A percentile compares a stretch with the other conserved stretches of the same genome.
phyloP scores from a whole-genome alignment of 2,797 vertebrate genomes.

The Onychomys leucogaster region DNA sequence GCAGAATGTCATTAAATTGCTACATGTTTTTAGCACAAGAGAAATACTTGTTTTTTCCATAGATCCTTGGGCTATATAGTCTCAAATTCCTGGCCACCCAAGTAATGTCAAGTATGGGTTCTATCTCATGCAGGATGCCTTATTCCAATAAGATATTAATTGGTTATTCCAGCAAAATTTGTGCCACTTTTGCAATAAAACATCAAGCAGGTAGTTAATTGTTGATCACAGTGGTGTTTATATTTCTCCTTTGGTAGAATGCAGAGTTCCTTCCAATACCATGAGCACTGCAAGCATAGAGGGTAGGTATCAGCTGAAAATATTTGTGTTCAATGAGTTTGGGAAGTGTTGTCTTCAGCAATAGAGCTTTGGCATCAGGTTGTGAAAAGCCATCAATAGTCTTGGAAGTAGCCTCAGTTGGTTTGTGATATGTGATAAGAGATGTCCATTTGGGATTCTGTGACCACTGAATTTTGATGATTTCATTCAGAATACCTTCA shows the following conservation, averaged over 20 bases:
- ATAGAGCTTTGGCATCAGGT: neutral
- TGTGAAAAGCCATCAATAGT: neutral
- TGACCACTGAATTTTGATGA: neutral
- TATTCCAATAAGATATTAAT: no score
- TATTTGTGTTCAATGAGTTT: neutral
- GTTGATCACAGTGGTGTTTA: neutral
- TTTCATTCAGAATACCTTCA: neutral
- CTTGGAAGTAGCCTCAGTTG: neutral
- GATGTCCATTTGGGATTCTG: neutral
- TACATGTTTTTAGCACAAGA: neutral
- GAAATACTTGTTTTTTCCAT: neutral
- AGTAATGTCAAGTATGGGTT: neutral
- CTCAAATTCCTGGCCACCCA: neutral
- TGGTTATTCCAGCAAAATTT: no score
- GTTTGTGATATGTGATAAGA: neutral
- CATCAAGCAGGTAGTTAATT: no score
- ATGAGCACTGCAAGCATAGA: neutral
- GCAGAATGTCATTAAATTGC: neutral
- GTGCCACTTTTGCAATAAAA: no score
- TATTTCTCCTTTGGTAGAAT: neutral
- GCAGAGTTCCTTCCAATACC: neutral
- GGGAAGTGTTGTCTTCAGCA: neutral
- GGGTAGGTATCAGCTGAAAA: neutral
- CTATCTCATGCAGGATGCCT: neutral
- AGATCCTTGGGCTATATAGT: neutral